phyloP scores from a whole-genome alignment of 2,797 vertebrate species.

The Synaphobranchus kaupii region DNA sequence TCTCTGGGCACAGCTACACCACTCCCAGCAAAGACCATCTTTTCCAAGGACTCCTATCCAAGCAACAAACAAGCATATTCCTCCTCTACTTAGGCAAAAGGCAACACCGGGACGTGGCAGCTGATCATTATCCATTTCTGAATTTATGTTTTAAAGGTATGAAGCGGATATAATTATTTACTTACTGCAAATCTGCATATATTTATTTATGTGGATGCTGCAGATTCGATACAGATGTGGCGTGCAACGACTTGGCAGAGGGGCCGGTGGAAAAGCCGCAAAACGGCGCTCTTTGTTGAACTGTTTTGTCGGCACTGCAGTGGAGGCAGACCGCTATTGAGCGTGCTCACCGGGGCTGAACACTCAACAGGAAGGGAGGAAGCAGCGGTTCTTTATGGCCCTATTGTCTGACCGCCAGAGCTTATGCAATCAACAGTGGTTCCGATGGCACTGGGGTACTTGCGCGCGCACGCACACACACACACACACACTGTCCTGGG shows the following conservation, averaged over 20 bases:
- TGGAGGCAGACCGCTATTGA: conserved; percentile 93
- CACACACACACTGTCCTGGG: neutral
- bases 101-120: neutral
- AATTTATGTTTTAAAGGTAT: neutral
- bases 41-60: neutral
- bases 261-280: conserved; percentile 83
- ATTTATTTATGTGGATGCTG: neutral
- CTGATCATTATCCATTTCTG: neutral
- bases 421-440: conserved; percentile 91
- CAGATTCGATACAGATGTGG: conserved; percentile 13
- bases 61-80: neutral
- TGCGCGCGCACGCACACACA: neutral
- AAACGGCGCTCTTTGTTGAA: conserved; percentile 94
- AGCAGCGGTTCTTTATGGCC: conserved; percentile 90
- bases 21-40: neutral
- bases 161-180: neutral
- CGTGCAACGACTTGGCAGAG: conserved; percentile 83
- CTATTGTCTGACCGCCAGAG: conserved; percentile 90
- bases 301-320: conserved; percentile 81
- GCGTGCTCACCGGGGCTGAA: conserved; percentile 97
- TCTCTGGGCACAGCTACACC: neutral
- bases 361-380: conserved; percentile 97
- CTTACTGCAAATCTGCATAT: neutral
- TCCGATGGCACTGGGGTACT: neutral
- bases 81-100: neutral